Evolutionary conservation across 1,140 invertebrate species (phyloP).

Genomic region (Brachionus koreanus): DNA sequence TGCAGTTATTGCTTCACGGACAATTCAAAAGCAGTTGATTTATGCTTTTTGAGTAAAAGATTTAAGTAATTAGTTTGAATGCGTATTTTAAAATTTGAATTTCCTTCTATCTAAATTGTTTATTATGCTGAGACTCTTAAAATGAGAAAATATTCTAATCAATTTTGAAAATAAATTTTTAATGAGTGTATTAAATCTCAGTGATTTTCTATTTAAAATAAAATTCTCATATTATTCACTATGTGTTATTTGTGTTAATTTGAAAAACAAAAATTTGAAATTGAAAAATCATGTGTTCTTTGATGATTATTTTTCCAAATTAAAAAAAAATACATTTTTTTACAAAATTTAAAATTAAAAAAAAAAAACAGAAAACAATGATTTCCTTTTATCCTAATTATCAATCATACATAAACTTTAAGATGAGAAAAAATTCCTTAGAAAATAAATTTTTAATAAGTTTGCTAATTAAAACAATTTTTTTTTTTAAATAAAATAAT

Average conservation of each 20-base stretch:
- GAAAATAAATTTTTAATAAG: too few relatives aligned
- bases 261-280: neutral
- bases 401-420: too few relatives aligned
- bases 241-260: too few relatives aligned
- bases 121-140: neutral
- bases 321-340: neutral
- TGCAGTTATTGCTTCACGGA: neutral
- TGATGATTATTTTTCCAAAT: neutral
- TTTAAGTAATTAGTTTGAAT: neutral
- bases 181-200: neutral
- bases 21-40: neutral
- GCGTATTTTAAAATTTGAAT: neutral
- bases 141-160: neutral
- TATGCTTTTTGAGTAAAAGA: neutral
- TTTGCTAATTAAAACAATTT: too few relatives aligned
- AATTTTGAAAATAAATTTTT: neutral
- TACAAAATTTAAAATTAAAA: too few relatives aligned
- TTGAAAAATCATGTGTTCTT: neutral
- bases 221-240: neutral
- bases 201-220: neutral
- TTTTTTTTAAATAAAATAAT: too few relatives aligned
- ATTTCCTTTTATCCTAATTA: too few relatives aligned
- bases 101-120: neutral
- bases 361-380: too few relatives aligned
- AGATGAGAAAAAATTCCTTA: too few relatives aligned